Evolutionary conservation across 2,888 invertebrate genomes (phyloP), one percentile per base, ranked within the genome.

Genomic region (Drosophila percnosoma): DNA sequence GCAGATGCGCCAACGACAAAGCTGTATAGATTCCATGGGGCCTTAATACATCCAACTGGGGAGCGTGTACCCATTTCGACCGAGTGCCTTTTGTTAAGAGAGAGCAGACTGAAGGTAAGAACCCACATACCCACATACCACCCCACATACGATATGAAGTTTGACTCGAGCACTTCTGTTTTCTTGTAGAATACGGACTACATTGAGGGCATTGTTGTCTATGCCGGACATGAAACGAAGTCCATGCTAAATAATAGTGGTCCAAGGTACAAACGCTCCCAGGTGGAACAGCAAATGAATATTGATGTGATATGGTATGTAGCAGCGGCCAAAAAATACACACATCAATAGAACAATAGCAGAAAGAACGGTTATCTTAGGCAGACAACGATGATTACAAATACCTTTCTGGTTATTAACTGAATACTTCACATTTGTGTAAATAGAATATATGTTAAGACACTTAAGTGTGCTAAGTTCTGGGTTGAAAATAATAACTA

Each of bases 181-280:
- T 60, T 61, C 54, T 27, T 38, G 38, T 58, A 31, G 94, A 99
- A 99, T 93, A 99, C 99, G 13, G 98, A 99, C 93, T 99, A 95
- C 92, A 95, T 99, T 48, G 99, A 99, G 93, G 99, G 99, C 67
- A 96, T 99, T 91, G 98, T 99, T 57, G 97, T 99, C 62, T 99
- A 99, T 94, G 98, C 98, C 79, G 97, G 99, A 68, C 98, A 98
- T 93, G 99, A 99, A 94, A 99, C 99, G 21, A 99, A 99, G 94
- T 98, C 99, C 24, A 98, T 99, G 98, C 95, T 99, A 75, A 99
- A 99, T 93, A 99, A 99, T 93, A 97, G 98, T 80, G 98, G 98
- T 51, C 98, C 98, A 69, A 95, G 98, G 81, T 98, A 97, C 93
- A 99, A 98, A 94, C 95, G 98, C 85, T 98, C 98, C 63, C 96